Conservation (phyloP, 2,888 invertebrate species). For the Amphimallon solstitiale region DNA sequence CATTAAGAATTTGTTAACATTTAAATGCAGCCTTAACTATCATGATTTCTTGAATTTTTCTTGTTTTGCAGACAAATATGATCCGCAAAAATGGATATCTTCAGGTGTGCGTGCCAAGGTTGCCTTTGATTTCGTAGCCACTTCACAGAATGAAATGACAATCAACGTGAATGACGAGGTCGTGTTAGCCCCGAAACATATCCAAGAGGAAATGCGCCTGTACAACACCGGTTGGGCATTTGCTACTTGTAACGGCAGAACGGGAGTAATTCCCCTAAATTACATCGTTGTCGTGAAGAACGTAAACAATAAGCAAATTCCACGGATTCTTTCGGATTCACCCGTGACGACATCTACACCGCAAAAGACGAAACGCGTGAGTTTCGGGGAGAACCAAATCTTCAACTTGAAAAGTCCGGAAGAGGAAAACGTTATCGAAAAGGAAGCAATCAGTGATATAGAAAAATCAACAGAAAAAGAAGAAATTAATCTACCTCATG, state of each 20-base stretch:
- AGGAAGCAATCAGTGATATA: not conserved
- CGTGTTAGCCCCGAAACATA: slow-evolving; percentile 82
- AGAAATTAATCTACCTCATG: too few relatives aligned
- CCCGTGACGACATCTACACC: slow-evolving; percentile 28
- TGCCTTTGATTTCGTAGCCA: slow-evolving; percentile 79
- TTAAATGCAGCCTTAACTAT: too few relatives aligned
- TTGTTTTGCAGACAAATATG: slow-evolving; percentile 58
- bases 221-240: slow-evolving; percentile 77
- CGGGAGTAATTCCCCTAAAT: slow-evolving; percentile 74
- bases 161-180: slow-evolving; percentile 81
- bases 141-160: slow-evolving; percentile 78
- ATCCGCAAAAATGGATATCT: slow-evolving; percentile 76
- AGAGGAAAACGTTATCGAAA: not conserved
- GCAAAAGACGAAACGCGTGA: slow-evolving; percentile 55
- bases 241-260: slow-evolving; percentile 69
- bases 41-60: too few relatives aligned
- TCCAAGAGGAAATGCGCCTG: slow-evolving; percentile 74
- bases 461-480: not conserved
- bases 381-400: slow-evolving; percentile 62
- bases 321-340: slow-evolving; percentile 26
- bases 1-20: too few relatives aligned
- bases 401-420: slow-evolving; percentile 37
- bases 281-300: slow-evolving; percentile 63
- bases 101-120: slow-evolving; percentile 74
- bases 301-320: slow-evolving; percentile 32